Conservation (phyloP, 2,113 vertebrate genomes). For the Panthera uncia region DNA sequence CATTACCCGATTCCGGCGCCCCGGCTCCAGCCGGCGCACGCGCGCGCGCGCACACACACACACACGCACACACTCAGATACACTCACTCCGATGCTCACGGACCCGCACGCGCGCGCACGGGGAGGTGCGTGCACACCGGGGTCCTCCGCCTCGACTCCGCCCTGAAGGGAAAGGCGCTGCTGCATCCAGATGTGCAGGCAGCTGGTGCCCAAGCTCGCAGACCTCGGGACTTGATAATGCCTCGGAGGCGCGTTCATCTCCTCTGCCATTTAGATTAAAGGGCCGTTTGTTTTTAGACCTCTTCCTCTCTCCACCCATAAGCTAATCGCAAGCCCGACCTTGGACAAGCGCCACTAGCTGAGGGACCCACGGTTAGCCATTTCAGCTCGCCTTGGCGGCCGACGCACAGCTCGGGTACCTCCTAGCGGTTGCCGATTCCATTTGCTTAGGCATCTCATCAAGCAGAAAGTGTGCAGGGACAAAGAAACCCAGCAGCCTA, state of each 20-base stretch:
- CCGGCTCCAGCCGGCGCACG: neutral
- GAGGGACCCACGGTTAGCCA: neutral
- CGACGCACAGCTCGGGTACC: neutral
- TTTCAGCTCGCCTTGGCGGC: neutral
- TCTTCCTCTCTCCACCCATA: neutral
- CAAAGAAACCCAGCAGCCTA: conserved; percentile 53
- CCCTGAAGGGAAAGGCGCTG: neutral
- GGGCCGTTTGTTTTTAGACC: neutral
- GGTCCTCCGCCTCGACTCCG: conserved; percentile 13
- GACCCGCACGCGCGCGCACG: neutral
- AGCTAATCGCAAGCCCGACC: neutral
- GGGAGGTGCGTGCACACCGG: neutral
- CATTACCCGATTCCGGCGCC: neutral
- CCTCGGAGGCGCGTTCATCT: neutral
- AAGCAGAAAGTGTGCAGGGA: neutral
- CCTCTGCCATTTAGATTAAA: neutral
- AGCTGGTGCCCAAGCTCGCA: neutral
- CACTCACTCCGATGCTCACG: neutral
- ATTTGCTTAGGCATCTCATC: neutral
- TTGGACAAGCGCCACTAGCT: neutral
- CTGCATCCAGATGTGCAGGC: neutral
- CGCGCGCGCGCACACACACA: neutral
- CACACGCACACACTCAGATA: neutral
- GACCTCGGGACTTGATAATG: neutral
- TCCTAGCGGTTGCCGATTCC: conserved; percentile 60